Percentiles rank a stretch among this genome's conserved stretches.
These are phyloP conservation scores for Halcyon senegalensis DNA, from an alignment of 2,113 vertebrate genomes.

Conservation along the genomic window DNA sequence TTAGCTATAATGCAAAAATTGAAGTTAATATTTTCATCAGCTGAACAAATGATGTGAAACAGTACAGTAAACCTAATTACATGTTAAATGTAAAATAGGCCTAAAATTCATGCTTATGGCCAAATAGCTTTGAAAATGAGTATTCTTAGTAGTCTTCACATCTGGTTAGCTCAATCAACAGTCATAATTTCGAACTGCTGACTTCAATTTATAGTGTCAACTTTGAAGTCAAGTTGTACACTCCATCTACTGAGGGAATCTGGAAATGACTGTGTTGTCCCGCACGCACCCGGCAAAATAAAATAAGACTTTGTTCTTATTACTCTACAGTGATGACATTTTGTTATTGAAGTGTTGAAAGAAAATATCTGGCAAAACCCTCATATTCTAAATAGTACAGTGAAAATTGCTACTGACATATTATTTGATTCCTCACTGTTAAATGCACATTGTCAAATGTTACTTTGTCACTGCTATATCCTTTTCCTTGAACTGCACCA, in stretches of 20 bases:
- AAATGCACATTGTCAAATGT: not conserved
- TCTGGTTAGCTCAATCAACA: not conserved
- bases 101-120: not conserved
- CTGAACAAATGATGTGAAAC: not conserved
- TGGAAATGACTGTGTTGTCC: not conserved
- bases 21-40: not conserved
- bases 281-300: not conserved
- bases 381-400: not conserved
- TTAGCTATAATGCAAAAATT: not conserved
- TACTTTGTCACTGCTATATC: not conserved
- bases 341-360: not conserved
- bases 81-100: not conserved
- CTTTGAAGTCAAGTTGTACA: not conserved
- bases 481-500: not conserved
- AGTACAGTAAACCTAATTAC: not conserved
- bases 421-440: not conserved
- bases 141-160: not conserved
- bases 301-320: not conserved
- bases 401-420: not conserved
- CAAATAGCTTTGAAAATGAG: not conserved
- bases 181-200: not conserved
- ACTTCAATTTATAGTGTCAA: not conserved
- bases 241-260: not conserved
- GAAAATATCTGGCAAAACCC: not conserved
- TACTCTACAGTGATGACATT: not conserved